A percentile compares a stretch with the other conserved stretches of the same genome.
These are phyloP conservation scores for Allophyes oxyacanthae DNA, from an alignment of 2,888 invertebrate genomes.

Conservation along the genomic window DNA sequence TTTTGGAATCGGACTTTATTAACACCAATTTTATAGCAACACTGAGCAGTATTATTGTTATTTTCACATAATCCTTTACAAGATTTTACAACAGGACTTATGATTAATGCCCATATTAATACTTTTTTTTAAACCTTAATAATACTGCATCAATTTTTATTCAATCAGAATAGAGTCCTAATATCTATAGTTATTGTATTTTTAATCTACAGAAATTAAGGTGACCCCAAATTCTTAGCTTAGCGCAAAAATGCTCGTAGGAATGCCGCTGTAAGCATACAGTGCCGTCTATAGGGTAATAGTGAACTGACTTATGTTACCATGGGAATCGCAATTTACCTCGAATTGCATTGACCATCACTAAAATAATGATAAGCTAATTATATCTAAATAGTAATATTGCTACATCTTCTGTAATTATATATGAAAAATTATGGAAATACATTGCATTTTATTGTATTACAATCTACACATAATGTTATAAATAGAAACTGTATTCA, in stretches of 20 bases:
- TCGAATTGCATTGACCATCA: constrained; percentile 41
- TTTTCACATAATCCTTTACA: constrained; percentile 8
- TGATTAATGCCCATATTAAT: constrained; percentile 13
- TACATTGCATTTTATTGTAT: constrained; percentile 32
- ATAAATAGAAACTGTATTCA: constrained; percentile 28
- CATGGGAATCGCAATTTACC: constrained; percentile 17
- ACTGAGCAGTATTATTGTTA: constrained; percentile 49
- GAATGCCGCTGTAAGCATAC: constrained; percentile 71
- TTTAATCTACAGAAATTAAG: constrained; percentile 56
- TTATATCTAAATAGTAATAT: constrained; percentile 60
- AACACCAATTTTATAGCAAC: constrained; percentile 46
- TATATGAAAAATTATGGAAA: constrained; percentile 42
- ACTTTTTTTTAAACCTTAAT: constrained; percentile 18
- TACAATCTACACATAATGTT: constrained; percentile 27
- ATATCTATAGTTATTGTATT: constrained; percentile 47
- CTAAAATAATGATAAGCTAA: constrained; percentile 54
- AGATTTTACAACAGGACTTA: constrained; percentile 8
- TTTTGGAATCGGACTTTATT: constrained; percentile 48
- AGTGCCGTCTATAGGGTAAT: constrained; percentile 57
- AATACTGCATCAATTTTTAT: constrained; percentile 51
- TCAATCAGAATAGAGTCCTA: constrained; percentile 66
- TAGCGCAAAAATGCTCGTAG: constrained; percentile 73
- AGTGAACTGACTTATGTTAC: constrained; percentile 59
- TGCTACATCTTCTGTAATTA: constrained; percentile 57
- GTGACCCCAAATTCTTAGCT: constrained; percentile 57